phyloP scores from a whole-genome alignment of 2,888 invertebrate species.

The Endotricha flammealis region DNA sequence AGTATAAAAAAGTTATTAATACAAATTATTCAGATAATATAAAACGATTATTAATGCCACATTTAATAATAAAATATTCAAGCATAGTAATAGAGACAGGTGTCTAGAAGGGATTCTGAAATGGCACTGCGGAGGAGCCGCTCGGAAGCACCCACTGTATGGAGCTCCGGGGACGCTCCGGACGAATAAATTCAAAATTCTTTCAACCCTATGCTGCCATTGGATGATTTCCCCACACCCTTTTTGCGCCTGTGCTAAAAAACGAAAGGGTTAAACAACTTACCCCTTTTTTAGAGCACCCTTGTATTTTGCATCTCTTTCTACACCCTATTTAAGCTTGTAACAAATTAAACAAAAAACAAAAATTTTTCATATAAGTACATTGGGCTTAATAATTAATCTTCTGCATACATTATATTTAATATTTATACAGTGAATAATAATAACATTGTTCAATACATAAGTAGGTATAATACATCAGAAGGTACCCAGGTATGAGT shows the following conservation, averaged over 20 bases:
- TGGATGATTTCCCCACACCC: conserved; percentile 61
- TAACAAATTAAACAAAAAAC: too few species aligned
- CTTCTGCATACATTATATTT: too few species aligned
- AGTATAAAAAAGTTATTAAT: too few species aligned
- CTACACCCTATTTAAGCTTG: too few species aligned
- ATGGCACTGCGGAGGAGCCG: conserved; percentile 44
- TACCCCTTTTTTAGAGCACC: conserved; percentile 62
- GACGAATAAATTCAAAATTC: conserved; percentile 61
- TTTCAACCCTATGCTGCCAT: conserved; percentile 52
- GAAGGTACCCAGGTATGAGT: too few species aligned
- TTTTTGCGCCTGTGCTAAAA: conserved; percentile 75
- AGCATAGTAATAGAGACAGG: conserved; percentile 38
- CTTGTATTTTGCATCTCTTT: conserved; percentile 47
- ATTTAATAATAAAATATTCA: conserved; percentile 17
- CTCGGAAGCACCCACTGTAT: conserved; percentile 35
- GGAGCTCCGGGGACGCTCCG: conserved; percentile 34
- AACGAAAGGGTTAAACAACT: conserved; percentile 67
- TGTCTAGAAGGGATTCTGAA: conserved; percentile 34
- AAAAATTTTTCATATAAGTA: too few species aligned
- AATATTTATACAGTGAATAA: too few species aligned
- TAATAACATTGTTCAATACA: too few species aligned
- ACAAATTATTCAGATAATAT: too few species aligned
- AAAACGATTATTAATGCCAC: not conserved
- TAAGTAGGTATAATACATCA: too few species aligned
- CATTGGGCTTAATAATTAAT: too few species aligned